These are phyloP conservation scores for Echinarachnius parma DNA, from an alignment of 53 echinoderm and acorn worm genomes.

Conservation along the genomic window DNA sequence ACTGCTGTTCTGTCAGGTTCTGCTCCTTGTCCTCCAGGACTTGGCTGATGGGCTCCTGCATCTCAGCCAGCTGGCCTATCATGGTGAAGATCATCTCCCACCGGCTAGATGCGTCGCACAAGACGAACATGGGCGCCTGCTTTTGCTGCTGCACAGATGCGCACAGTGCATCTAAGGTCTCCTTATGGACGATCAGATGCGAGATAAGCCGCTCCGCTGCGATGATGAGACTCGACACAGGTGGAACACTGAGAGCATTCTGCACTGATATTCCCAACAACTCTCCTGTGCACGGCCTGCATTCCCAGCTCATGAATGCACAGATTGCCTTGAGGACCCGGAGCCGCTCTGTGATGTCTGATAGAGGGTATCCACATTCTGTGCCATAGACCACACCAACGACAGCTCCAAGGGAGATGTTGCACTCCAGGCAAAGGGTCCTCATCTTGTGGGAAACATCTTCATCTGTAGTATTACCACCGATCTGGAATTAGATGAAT, in stretches of 20 bases:
- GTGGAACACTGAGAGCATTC: conserved; percentile 22
- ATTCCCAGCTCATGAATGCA: conserved; percentile 14
- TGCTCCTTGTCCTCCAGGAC: conserved; percentile 8
- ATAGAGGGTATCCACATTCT: background rate
- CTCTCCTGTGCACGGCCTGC: conserved; percentile 37
- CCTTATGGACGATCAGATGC: conserved; percentile 7
- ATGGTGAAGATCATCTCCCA: conserved; percentile 7
- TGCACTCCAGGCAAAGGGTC: conserved; percentile 19
- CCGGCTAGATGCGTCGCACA: conserved; percentile 13
- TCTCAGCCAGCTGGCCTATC: conserved; percentile 18
- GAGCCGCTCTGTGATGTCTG: conserved; percentile 21
- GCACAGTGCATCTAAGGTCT: background rate
- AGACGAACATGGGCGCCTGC: background rate
- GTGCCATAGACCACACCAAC: conserved; percentile 31
- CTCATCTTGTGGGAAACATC: conserved; percentile 16
- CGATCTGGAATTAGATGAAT: too few species aligned
- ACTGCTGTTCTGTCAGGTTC: conserved; percentile 17
- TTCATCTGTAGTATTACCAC: conserved; percentile 7
- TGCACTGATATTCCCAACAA: conserved; percentile 28
- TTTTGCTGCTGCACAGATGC: background rate
- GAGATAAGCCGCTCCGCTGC: conserved; percentile 14
- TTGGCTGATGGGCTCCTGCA: background rate
- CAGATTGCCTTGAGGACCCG: conserved; percentile 26
- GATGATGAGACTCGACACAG: conserved; percentile 8
- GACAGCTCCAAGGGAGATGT: conserved; percentile 4